Evolutionary conservation across 2,888 invertebrate genomes (phyloP).

Genomic region (Spodoptera picta): DNA sequence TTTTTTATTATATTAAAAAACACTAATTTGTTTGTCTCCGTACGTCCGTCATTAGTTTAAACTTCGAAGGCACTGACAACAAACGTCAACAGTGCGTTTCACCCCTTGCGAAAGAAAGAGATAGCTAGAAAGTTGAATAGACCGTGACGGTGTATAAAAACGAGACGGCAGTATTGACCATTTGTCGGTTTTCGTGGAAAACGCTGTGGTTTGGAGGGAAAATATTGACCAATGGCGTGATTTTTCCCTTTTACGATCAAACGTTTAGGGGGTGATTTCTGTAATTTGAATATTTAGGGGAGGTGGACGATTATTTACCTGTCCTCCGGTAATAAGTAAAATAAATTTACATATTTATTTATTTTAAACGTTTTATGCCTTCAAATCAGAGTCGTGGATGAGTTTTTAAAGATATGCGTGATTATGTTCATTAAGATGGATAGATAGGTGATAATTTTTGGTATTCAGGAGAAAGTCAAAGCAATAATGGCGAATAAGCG

Average conservation of each 20-base stretch:
- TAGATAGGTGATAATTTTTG: no score
- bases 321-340: slow-evolving; percentile 24
- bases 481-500: no score
- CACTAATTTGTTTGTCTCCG: slow-evolving; percentile 60
- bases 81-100: slow-evolving; percentile 65
- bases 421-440: no score
- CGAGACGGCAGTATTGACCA: slow-evolving; percentile 70
- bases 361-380: slow-evolving; percentile 4
- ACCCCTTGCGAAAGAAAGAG: slow-evolving; percentile 77
- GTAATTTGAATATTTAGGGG: slow-evolving; percentile 62
- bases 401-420: no score
- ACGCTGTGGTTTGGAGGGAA: slow-evolving; percentile 68
- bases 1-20: slow-evolving; percentile 48
- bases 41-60: slow-evolving; percentile 82
- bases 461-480: no score
- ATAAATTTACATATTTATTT: slow-evolving; percentile 24
- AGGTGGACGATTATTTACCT: slow-evolving; percentile 51
- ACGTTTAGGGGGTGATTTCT: slow-evolving; percentile 56
- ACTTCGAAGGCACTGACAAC: slow-evolving; percentile 82
- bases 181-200: slow-evolving; percentile 75
- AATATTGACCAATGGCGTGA: slow-evolving; percentile 71
- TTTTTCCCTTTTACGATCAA: slow-evolving; percentile 44
- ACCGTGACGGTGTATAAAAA: slow-evolving; percentile 57
- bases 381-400: no score
- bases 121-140: slow-evolving; percentile 39